A percentile compares a stretch with the other conserved stretches of the same genome.
Conservation (phyloP, 2,113 vertebrate genomes). For the Oncorhynchus kisutch region DNA sequence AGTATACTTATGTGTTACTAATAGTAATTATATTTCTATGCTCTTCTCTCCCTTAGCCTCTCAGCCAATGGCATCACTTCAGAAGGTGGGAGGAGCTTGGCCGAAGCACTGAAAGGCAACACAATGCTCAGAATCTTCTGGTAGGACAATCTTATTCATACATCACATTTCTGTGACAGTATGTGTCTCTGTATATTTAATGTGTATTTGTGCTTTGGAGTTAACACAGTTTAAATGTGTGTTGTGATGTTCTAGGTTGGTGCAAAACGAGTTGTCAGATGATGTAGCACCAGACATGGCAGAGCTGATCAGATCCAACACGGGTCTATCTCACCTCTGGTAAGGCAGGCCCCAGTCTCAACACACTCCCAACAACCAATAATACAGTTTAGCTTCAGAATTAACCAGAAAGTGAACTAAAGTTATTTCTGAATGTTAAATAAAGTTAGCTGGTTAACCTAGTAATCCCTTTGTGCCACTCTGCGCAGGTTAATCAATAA, state of each 20-base stretch:
- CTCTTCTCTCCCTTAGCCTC: conserved; percentile 72
- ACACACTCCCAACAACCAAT: neutral
- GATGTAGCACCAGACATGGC: conserved; percentile 60
- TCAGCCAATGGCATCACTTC: conserved; percentile 86
- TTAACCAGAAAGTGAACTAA: neutral
- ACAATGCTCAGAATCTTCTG: conserved; percentile 83
- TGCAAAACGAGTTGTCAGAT: conserved; percentile 68
- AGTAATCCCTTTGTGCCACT: neutral
- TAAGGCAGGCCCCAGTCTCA: conserved; percentile 35
- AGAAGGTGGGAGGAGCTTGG: conserved; percentile 81
- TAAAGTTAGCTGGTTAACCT: neutral
- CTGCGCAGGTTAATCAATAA: conserved; percentile 71
- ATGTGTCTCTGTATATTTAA: neutral
- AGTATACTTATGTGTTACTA: too few relatives aligned
- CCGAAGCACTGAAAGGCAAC: conserved; percentile 82
- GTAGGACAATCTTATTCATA: conserved; percentile 63
- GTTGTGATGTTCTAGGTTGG: neutral
- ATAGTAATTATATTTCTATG: too few relatives aligned
- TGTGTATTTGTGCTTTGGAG: neutral
- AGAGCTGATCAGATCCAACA: conserved; percentile 55
- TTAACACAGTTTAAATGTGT: neutral
- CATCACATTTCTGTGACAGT: neutral
- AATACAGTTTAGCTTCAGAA: too few relatives aligned
- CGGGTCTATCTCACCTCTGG: conserved; percentile 67
- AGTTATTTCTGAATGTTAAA: neutral